phyloP scores from a whole-genome alignment of 2,888 invertebrate species.

The Lepidocyrtoides sp. region DNA sequence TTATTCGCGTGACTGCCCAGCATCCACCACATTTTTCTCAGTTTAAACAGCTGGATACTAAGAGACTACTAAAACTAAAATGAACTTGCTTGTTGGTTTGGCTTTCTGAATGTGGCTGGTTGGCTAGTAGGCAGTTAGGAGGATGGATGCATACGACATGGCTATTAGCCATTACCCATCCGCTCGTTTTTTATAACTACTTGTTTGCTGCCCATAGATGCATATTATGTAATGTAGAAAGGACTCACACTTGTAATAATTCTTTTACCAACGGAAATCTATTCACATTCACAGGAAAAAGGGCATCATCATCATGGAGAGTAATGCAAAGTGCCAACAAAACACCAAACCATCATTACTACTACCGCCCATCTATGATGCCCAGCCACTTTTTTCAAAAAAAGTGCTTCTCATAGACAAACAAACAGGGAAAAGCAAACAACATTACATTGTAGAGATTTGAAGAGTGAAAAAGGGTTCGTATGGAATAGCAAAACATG shows the following conservation, averaged over 20 bases:
- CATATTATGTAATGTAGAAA: background rate
- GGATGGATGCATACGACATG: conserved; percentile 22
- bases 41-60: conserved; percentile 24
- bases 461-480: background rate
- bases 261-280: conserved; percentile 16
- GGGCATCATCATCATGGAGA: background rate
- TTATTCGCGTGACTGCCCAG: conserved; percentile 65
- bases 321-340: conserved; percentile 4
- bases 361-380: background rate
- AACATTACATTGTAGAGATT: background rate
- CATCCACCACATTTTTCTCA: conserved; percentile 33
- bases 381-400: background rate
- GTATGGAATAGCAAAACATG: background rate
- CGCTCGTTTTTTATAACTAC: conserved; percentile 19
- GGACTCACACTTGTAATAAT: background rate
- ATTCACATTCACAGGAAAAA: conserved; percentile 7
- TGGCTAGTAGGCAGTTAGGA: background rate
- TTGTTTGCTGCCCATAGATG: background rate
- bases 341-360: background rate
- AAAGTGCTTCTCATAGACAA: background rate
- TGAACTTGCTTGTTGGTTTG: conserved; percentile 24
- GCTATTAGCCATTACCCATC: conserved; percentile 44
- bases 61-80: background rate
- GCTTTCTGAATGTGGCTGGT: background rate
- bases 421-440: background rate